Conservation (phyloP, 2,797 vertebrate species). For the Sus cebifrons region DNA sequence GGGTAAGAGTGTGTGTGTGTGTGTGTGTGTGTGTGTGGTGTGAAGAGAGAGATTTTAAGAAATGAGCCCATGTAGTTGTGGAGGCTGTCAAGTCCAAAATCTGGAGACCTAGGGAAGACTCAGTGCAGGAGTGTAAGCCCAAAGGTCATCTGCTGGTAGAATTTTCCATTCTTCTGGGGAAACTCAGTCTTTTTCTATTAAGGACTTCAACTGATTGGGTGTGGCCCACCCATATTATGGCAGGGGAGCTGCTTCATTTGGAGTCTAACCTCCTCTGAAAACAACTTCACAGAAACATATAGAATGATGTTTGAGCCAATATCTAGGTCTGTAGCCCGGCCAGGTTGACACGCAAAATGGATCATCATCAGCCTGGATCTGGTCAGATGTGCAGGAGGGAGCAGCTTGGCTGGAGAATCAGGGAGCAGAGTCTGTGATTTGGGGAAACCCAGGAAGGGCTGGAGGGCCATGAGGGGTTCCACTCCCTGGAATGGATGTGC, state of each 20-base stretch:
- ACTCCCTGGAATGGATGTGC: background rate
- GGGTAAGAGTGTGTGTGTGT: no score
- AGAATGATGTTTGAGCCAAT: background rate
- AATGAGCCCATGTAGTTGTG: background rate
- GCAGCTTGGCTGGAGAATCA: background rate
- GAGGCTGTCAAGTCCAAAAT: background rate
- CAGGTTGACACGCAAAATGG: background rate
- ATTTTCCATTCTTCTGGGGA: background rate
- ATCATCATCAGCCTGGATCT: background rate
- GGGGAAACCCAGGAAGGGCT: background rate
- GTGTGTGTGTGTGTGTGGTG: background rate
- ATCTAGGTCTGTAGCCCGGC: background rate
- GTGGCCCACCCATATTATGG: background rate
- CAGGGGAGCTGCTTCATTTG: background rate
- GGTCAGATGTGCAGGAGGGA: fast-evolving
- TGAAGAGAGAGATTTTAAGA: background rate
- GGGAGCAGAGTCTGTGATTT: background rate
- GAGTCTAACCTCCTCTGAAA: background rate
- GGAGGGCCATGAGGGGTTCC: fast-evolving
- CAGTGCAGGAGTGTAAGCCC: background rate
- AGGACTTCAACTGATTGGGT: background rate
- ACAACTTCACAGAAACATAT: background rate
- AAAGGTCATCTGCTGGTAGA: background rate
- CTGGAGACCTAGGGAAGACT: background rate
- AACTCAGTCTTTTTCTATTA: background rate